Percentiles rank a stretch among this genome's conserved stretches.
Evolutionary conservation across 2,888 invertebrate species (phyloP).

Genomic region (Cybosia mesomella): DNA sequence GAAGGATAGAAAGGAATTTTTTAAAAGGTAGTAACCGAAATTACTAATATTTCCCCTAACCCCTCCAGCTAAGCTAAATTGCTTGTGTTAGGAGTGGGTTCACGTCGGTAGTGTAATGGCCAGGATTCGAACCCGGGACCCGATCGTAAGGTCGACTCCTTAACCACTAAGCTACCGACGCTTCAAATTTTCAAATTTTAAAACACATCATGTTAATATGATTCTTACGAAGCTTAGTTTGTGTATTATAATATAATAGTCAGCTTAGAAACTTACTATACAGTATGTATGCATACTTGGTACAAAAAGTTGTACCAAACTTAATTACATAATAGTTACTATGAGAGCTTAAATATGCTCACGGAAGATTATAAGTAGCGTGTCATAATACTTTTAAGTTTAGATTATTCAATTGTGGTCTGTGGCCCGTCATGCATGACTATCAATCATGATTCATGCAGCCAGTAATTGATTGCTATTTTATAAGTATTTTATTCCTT

Average conservation of each 20-base stretch:
- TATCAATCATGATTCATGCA: conserved; percentile 57
- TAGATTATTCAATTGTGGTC: conserved; percentile 49
- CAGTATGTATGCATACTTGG: conserved; percentile 46
- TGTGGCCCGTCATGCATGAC: conserved; percentile 50
- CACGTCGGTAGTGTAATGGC: too few species aligned
- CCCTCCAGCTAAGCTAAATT: too few species aligned
- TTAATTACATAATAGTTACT: conserved; percentile 61
- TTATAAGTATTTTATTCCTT: conserved; percentile 34
- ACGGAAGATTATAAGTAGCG: conserved; percentile 26
- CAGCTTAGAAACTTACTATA: conserved; percentile 34
- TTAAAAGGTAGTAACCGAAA: too few species aligned
- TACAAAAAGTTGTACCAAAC: conserved; percentile 60
- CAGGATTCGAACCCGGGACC: too few species aligned
- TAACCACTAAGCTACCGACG: too few species aligned
- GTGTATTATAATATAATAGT: conserved; percentile 4
- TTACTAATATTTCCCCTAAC: too few species aligned
- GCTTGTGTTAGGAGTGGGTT: too few species aligned
- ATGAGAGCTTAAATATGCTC: conserved; percentile 28
- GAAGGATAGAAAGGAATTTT: too few species aligned
- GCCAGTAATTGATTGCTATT: conserved; percentile 48
- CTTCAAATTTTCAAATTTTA: too few species aligned
- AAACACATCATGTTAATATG: not conserved
- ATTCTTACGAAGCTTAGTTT: not conserved
- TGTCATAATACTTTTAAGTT: conserved; percentile 41
- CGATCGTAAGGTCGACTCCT: too few species aligned